These are phyloP conservation scores for Paedocypris micromegethes DNA, from an alignment of 2,797 vertebrate species.

Conservation along the genomic window DNA sequence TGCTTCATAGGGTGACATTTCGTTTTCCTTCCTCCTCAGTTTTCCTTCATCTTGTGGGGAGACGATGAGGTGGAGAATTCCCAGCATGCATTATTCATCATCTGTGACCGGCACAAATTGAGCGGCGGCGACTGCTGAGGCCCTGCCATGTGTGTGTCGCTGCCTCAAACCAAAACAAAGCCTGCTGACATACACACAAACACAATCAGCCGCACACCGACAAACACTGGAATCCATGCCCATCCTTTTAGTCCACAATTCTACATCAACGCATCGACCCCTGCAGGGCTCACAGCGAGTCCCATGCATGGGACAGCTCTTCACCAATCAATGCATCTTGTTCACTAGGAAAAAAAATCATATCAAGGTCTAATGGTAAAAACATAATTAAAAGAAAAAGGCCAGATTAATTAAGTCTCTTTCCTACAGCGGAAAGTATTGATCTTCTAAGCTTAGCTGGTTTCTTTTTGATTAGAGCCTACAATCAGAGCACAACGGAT, in stretches of 20 bases:
- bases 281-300: slow-evolving; percentile 15
- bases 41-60: slow-evolving; percentile 25
- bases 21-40: slow-evolving; percentile 13
- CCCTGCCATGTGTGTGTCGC: slow-evolving; percentile 32
- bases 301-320: slow-evolving; percentile 6
- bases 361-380: slow-evolving; percentile 6
- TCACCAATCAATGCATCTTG: slow-evolving; percentile 2
- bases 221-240: slow-evolving; percentile 27
- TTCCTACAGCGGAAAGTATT: slow-evolving; percentile 21
- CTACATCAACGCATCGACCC: slow-evolving; percentile 33
- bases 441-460: slow-evolving; percentile 25
- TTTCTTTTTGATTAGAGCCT: slow-evolving; percentile 32
- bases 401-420: slow-evolving; percentile 5
- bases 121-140: slow-evolving; percentile 30
- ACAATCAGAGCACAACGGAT: slow-evolving; percentile 21
- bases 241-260: slow-evolving; percentile 30
- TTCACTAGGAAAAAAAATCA: neutral
- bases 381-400: neutral
- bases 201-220: slow-evolving; percentile 8
- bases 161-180: slow-evolving; percentile 37
- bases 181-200: slow-evolving; percentile 33
- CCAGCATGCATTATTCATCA: slow-evolving; percentile 44
- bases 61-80: slow-evolving; percentile 43
- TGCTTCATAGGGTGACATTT: slow-evolving; percentile 16
- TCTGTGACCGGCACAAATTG: slow-evolving; percentile 45